A percentile compares a stretch with the other conserved stretches of the same genome.
Evolutionary conservation across 2,888 invertebrate genomes (phyloP).

Genomic region (Protonemura montana): DNA sequence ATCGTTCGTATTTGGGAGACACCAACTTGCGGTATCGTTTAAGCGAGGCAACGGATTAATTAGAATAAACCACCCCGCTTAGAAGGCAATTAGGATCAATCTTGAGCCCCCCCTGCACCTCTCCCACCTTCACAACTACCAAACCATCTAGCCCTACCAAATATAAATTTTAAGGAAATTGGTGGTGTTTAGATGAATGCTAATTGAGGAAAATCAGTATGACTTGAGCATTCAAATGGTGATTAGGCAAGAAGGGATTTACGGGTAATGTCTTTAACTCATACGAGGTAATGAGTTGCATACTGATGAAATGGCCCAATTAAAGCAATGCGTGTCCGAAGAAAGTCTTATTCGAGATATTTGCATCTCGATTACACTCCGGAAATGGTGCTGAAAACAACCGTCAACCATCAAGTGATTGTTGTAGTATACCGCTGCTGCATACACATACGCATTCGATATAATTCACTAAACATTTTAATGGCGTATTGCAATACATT

Average conservation of each 20-base stretch:
- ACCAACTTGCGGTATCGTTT: background rate
- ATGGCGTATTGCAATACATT: too few relatives aligned
- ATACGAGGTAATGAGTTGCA: background rate
- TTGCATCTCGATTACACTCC: background rate
- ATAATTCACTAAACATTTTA: too few relatives aligned
- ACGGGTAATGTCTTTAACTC: background rate
- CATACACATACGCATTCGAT: too few relatives aligned
- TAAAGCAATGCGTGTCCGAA: background rate
- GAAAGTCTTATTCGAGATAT: background rate
- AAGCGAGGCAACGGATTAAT: background rate
- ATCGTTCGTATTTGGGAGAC: background rate
- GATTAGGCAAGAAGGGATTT: background rate
- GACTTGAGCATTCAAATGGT: background rate
- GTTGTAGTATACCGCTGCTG: too few relatives aligned
- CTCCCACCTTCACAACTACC: background rate
- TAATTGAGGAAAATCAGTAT: conserved; percentile 5
- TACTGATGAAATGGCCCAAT: background rate
- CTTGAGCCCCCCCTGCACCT: background rate
- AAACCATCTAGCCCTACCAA: background rate
- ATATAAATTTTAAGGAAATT: conserved; percentile 3
- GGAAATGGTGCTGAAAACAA: too few relatives aligned
- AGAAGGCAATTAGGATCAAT: conserved; percentile 26
- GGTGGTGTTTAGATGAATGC: conserved; percentile 7
- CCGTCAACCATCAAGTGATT: too few relatives aligned
- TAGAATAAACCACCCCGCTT: conserved; percentile 8